A percentile compares a stretch with the other conserved stretches of the same genome.
Evolutionary conservation across 2,797 vertebrate species (phyloP).

Genomic region (Phrynocephalus guinanensis): DNA sequence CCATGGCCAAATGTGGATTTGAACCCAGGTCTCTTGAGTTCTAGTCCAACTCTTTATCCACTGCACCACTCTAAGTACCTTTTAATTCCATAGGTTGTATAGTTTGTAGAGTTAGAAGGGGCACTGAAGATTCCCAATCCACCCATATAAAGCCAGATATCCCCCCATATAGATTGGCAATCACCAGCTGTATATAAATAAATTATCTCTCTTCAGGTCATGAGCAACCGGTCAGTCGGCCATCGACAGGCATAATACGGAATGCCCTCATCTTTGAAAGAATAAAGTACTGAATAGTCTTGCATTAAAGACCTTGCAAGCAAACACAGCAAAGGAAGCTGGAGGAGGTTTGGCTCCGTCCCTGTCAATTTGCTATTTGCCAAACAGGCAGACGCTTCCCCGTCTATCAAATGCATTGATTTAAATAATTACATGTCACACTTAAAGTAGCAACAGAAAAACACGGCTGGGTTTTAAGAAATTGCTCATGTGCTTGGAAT

Average conservation of each 20-base stretch:
- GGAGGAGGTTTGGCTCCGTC: not conserved
- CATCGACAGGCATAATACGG: not conserved
- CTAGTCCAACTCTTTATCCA: too few species aligned
- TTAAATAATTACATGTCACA: conserved; percentile 44
- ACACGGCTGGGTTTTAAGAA: conserved; percentile 31
- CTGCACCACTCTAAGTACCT: not conserved
- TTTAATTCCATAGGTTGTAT: too few species aligned
- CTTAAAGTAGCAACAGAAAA: conserved; percentile 41
- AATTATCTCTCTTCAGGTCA: not conserved
- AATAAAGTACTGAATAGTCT: not conserved
- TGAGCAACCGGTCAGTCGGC: not conserved
- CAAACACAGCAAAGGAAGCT: not conserved
- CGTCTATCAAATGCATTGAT: conserved; percentile 39
- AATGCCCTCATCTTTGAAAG: not conserved
- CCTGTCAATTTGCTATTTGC: conserved; percentile 10
- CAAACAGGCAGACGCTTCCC: conserved; percentile 25
- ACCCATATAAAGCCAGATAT: too few species aligned
- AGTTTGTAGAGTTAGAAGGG: too few species aligned
- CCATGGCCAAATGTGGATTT: too few species aligned
- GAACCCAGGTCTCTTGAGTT: too few species aligned
- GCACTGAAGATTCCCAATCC: too few species aligned
- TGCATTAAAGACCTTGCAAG: not conserved
- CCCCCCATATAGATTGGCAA: too few species aligned
- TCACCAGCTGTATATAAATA: not conserved
- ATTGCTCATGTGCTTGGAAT: not conserved